Conservation (phyloP, 2,797 vertebrate species). For the Nyctalus aviator region DNA sequence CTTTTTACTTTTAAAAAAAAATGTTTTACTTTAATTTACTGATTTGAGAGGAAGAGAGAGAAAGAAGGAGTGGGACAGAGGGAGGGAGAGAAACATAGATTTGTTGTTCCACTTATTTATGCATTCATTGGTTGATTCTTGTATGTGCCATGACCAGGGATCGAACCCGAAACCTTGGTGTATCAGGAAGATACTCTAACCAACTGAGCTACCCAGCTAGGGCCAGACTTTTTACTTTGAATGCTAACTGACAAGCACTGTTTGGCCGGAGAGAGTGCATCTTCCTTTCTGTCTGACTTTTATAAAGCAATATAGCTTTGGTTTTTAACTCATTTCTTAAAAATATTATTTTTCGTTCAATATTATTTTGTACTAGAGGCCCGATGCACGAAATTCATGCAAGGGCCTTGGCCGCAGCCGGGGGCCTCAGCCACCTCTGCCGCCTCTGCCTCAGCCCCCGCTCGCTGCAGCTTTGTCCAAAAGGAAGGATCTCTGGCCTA, state of each 20-base stretch:
- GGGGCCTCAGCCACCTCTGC: no score
- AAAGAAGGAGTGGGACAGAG: background rate
- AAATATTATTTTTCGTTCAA: background rate
- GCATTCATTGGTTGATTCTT: background rate
- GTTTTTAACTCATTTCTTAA: background rate
- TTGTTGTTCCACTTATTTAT: background rate
- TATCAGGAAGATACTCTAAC: background rate
- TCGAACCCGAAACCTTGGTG: background rate
- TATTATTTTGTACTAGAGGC: background rate
- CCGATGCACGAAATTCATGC: no score
- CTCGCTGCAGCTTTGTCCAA: no score
- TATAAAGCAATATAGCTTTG: background rate
- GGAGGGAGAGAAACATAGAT: background rate
- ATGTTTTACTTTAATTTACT: background rate
- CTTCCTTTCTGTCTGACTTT: background rate
- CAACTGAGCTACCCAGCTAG: background rate
- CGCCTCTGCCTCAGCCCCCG: no score
- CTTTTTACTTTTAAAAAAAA: background rate
- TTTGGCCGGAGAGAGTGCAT: background rate
- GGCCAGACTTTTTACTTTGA: background rate
- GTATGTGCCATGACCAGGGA: background rate
- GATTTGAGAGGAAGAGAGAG: background rate
- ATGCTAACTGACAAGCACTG: background rate
- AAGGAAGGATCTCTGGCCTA: no score
- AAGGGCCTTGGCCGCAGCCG: no score